Conservation (phyloP, 2,888 invertebrate genomes). For the Scaptomyza parva region DNA sequence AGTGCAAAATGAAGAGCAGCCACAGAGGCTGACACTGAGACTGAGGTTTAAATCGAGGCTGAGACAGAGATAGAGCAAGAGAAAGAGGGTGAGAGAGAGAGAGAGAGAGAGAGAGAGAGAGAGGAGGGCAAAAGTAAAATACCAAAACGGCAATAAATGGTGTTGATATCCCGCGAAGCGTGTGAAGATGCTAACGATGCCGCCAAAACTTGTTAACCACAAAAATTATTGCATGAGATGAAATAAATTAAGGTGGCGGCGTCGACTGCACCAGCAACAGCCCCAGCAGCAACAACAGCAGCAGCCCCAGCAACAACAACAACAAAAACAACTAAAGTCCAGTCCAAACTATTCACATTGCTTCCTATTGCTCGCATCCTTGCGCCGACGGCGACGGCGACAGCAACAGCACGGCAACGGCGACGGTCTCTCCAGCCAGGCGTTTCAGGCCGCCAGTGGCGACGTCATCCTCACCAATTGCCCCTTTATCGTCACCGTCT, state of each 20-base stretch:
- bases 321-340: conserved; percentile 34
- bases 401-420: conserved; percentile 19
- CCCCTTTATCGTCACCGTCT: conserved; percentile 42
- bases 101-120: conserved; percentile 34
- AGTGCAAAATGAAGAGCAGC: conserved; percentile 66
- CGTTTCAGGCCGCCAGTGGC: conserved; percentile 79
- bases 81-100: conserved; percentile 22
- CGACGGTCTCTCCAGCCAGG: conserved; percentile 73
- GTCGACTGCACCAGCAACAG: conserved; percentile 71
- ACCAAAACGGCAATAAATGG: conserved; percentile 82
- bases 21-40: conserved; percentile 45
- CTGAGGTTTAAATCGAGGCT: conserved; percentile 18
- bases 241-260: conserved; percentile 82
- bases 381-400: conserved; percentile 59
- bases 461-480: conserved; percentile 53
- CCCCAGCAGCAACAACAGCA: conserved; percentile 25
- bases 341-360: conserved; percentile 71
- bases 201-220: conserved; percentile 84
- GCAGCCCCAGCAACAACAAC: conserved; percentile 23
- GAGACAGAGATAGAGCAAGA: not conserved
- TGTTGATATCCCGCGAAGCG: conserved; percentile 83
- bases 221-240: conserved; percentile 82
- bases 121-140: conserved; percentile 65
- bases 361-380: conserved; percentile 81
- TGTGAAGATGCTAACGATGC: conserved; percentile 83